Percentiles rank a stretch among this genome's conserved stretches.
These are phyloP conservation scores for Dipodomys stephensi DNA, from an alignment of 2,113 vertebrate genomes.

Conservation along the genomic window DNA sequence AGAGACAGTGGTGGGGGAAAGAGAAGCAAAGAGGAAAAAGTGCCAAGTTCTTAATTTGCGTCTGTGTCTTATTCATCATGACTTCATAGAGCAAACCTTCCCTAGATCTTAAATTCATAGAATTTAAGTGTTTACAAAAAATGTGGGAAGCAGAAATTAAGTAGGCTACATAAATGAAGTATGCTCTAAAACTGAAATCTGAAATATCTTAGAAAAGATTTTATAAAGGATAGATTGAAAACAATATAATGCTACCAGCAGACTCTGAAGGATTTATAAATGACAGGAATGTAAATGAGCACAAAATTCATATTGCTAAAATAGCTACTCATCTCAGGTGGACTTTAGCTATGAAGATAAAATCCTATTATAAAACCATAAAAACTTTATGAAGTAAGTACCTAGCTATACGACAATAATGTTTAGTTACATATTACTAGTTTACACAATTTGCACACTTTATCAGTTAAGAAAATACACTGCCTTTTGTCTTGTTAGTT, in stretches of 20 bases:
- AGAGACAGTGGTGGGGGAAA: not conserved
- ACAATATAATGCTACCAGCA: not conserved
- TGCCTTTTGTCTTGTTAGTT: too few species aligned
- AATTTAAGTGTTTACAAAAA: not conserved
- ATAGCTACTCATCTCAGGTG: slow-evolving; percentile 4
- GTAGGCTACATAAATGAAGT: not conserved
- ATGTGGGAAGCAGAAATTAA: not conserved
- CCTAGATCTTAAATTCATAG: not conserved
- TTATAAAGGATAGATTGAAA: not conserved
- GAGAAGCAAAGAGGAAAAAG: not conserved
- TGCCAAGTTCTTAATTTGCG: not conserved
- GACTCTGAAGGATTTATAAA: not conserved
- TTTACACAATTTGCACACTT: slow-evolving; percentile 49
- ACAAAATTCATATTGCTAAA: slow-evolving; percentile 16
- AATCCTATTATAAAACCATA: slow-evolving; percentile 61
- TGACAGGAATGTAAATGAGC: not conserved
- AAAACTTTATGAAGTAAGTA: slow-evolving; percentile 58
- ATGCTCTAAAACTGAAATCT: not conserved
- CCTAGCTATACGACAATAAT: slow-evolving; percentile 5
- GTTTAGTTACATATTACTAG: slow-evolving; percentile 73
- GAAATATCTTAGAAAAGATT: not conserved
- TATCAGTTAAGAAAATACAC: slow-evolving; percentile 70
- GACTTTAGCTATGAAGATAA: slow-evolving; percentile 77
- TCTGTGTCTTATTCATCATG: not conserved
- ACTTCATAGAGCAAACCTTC: not conserved